These are phyloP conservation scores for Drosophila borborema DNA, from an alignment of 2,888 invertebrate species.

Conservation along the genomic window DNA sequence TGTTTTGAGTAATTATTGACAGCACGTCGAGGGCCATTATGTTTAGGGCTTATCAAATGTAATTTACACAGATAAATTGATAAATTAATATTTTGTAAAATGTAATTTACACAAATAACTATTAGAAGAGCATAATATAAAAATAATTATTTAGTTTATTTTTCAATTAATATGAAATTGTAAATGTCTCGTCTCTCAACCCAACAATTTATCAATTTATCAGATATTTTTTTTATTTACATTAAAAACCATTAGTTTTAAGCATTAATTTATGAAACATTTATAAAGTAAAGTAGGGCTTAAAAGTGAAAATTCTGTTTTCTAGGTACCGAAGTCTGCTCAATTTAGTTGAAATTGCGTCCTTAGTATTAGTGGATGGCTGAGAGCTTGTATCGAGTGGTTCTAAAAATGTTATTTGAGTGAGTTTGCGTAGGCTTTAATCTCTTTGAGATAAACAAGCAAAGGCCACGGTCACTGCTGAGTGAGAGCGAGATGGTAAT, in stretches of 20 bases:
- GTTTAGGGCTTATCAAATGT: background rate
- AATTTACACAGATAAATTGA: background rate
- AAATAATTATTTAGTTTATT: background rate
- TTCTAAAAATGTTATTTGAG: background rate
- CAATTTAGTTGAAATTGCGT: no score
- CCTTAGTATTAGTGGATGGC: background rate
- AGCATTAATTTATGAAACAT: no score
- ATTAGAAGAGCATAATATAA: background rate
- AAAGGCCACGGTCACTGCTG: no score
- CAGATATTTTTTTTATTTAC: no score
- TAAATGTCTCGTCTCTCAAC: background rate
- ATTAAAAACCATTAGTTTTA: no score
- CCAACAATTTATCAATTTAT: no score
- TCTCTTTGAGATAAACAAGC: no score
- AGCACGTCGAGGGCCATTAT: background rate
- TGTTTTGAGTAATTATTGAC: conserved; percentile 2
- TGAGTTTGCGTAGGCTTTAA: no score
- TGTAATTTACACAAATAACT: background rate
- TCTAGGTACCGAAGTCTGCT: no score
- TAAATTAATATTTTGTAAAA: background rate
- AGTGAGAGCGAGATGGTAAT: no score
- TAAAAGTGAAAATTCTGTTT: no score
- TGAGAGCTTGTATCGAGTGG: background rate
- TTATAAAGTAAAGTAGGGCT: no score
- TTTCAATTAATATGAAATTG: background rate